A percentile compares a stretch with the other conserved stretches of the same genome.
These are phyloP conservation scores for Myrmecophaga tridactyla DNA, from an alignment of 2,113 vertebrate genomes.

Conservation along the genomic window DNA sequence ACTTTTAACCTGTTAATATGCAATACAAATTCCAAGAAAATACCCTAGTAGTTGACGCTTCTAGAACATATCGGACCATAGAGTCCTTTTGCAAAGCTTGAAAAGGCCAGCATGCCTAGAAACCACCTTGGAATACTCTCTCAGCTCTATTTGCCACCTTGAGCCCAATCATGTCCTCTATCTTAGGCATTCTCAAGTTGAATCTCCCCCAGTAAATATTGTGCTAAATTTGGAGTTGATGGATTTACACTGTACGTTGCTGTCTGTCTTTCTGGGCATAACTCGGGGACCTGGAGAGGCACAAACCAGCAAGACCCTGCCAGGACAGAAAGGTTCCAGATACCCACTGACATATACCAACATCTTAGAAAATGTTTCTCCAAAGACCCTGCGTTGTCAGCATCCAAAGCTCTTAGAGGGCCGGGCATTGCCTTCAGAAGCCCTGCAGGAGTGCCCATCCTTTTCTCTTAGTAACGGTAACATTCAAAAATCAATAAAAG, in stretches of 20 bases:
- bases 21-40: neutral
- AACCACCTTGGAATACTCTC: too few species aligned
- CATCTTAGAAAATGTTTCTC: neutral
- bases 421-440: too few species aligned
- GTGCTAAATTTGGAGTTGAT: neutral
- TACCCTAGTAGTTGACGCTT: neutral
- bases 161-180: too few species aligned
- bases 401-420: neutral
- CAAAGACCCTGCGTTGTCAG: neutral
- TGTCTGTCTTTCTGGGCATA: neutral
- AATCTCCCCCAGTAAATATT: neutral
- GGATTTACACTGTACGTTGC: neutral
- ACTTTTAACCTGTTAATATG: too few species aligned
- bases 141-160: too few species aligned
- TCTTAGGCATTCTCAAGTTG: neutral
- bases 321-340: neutral
- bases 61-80: neutral
- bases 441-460: too few species aligned
- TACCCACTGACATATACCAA: neutral
- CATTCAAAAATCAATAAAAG: neutral
- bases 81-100: too few species aligned
- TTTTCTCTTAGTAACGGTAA: neutral
- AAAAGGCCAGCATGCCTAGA: fast-evolving
- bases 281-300: neutral
- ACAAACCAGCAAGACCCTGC: neutral